Percentiles rank a stretch among this genome's conserved stretches.
These are phyloP conservation scores for Atta texana DNA, from an alignment of 1,140 invertebrate species.

Conservation along the genomic window DNA sequence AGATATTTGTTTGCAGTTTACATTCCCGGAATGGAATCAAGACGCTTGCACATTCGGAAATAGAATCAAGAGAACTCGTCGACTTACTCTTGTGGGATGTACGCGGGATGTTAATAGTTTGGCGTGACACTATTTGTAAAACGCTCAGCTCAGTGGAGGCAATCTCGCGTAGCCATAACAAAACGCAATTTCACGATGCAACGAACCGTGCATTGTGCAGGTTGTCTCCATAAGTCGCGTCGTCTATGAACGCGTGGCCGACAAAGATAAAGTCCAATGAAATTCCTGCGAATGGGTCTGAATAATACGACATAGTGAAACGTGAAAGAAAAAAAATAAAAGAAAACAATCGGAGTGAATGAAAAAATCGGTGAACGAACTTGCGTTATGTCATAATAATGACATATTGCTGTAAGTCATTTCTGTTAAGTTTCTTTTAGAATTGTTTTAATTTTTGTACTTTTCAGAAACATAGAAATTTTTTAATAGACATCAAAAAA, in stretches of 20 bases:
- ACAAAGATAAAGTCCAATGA: slow-evolving; percentile 61
- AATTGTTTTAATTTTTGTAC: neutral
- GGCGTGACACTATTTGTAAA: slow-evolving; percentile 31
- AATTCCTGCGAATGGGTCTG: slow-evolving; percentile 45
- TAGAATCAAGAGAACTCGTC: slow-evolving; percentile 8
- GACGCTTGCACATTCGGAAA: neutral
- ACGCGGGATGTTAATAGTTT: slow-evolving; percentile 29
- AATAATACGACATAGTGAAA: slow-evolving; percentile 19
- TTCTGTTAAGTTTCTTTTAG: neutral
- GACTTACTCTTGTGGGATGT: slow-evolving; percentile 24
- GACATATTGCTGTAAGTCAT: neutral
- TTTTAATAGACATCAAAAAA: neutral
- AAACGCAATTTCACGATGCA: slow-evolving; percentile 71
- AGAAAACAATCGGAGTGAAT: slow-evolving; percentile 39
- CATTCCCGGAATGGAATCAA: slow-evolving; percentile 6
- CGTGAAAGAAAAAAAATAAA: neutral
- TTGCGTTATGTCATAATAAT: slow-evolving; percentile 1
- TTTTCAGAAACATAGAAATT: neutral
- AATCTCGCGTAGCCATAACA: slow-evolving; percentile 40
- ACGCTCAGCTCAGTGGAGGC: slow-evolving; percentile 26
- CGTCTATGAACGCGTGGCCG: slow-evolving; percentile 45
- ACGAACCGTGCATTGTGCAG: slow-evolving; percentile 63
- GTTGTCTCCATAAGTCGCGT: slow-evolving; percentile 50
- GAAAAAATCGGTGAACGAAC: slow-evolving; percentile 41
- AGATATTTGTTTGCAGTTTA: slow-evolving; percentile 12